Base-by-base conservation (phyloP, 2,113 vertebrate species). In the Thomomys bottae region DNA sequence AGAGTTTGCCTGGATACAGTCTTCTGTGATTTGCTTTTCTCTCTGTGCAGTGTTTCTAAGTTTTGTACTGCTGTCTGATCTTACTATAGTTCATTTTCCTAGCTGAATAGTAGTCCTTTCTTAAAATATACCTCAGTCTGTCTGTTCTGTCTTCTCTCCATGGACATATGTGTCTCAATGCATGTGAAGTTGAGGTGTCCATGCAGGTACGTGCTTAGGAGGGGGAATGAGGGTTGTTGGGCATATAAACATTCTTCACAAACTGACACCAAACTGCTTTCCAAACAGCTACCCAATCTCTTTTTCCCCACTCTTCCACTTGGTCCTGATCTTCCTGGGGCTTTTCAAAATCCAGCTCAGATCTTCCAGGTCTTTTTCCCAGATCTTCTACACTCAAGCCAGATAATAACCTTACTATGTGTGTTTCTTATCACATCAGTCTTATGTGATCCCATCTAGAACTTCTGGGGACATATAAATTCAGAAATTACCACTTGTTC, bases 401-500 rank as follows among this genome's bases (percentile, higher is more conserved):
- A 88, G 28, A 34, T 40, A 17, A 21, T 30, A 20, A 63, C 34
- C 18, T 32, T 7, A 3, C 4, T 61, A 36, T 45, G 9, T n/a
- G 17, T n/a, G 26, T 26, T 36, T 90, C 90, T 83, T 38, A 9
- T 18, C 34, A 57, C 42, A 26, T 34, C 36, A 32, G 7, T 40
- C 54, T 23, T 54, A 42, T 2, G 1, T 9, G 40, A 68, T 38
- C 61, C 88, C 82, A 26, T 40, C 45, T 40, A 70, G 84, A 70
- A 87, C 34, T 78, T 78, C 54, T 24, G 14, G 17, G n/a, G 82
- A 82, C 85, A 89, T 57, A 42, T 73, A 70, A 30, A 30, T 59
- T 93, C 80, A 89, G 66, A 67, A 61, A n/a, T 64, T 34, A 28
- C 59, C 75, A 67, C 87, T 28, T 81, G 87, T 42, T 73, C 28